Evolutionary conservation across 2,797 vertebrate genomes (phyloP).

Genomic region (Ceryle rudis): DNA sequence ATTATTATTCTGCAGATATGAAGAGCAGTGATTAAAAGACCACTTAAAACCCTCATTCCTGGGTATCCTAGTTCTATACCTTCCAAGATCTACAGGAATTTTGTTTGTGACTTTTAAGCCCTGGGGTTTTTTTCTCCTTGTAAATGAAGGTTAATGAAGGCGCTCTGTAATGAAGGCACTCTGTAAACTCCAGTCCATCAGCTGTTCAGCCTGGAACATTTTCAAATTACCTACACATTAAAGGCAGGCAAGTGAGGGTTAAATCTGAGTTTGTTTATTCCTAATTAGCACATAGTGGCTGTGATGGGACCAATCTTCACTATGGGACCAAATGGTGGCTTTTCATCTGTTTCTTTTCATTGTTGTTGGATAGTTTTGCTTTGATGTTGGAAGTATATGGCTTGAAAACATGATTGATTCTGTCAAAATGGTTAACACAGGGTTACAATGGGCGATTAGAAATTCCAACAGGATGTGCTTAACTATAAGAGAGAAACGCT

Average conservation of each 20-base stretch:
- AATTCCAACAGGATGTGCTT: slow-evolving; percentile 15
- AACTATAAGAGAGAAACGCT: not conserved
- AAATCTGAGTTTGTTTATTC: not conserved
- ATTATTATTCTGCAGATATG: not conserved
- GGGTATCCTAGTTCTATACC: not conserved
- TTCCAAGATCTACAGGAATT: not conserved
- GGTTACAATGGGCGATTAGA: slow-evolving; percentile 8
- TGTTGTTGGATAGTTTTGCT: not conserved
- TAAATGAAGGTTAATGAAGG: too few species aligned
- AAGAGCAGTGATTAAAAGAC: not conserved
- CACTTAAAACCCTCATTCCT: not conserved
- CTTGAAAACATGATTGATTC: not conserved
- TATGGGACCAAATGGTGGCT: not conserved
- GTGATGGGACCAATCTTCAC: not conserved
- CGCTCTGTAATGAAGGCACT: too few species aligned
- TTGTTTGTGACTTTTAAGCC: not conserved
- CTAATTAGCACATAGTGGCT: not conserved
- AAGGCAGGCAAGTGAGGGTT: not conserved
- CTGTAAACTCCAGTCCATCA: not conserved
- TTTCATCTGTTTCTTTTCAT: not conserved
- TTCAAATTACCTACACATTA: not conserved
- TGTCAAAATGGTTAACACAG: not conserved
- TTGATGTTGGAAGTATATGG: not conserved
- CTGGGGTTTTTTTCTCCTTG: not conserved
- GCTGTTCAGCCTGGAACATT: not conserved